phyloP scores from a whole-genome alignment of 2,888 invertebrate species.

The Mongoloraphidia duomilia region DNA sequence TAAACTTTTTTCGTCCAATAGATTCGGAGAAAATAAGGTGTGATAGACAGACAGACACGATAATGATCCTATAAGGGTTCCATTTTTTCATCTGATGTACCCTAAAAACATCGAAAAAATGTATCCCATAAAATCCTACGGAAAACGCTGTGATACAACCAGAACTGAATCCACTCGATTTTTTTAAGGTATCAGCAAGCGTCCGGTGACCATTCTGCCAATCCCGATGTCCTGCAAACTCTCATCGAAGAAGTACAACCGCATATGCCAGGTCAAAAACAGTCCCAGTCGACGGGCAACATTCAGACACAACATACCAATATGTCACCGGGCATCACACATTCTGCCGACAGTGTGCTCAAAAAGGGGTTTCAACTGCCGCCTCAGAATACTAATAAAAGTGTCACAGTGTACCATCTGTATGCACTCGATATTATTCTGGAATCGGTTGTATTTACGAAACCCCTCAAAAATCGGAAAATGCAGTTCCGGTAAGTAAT shows the following conservation, averaged over 20 bases:
- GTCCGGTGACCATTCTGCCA: not conserved
- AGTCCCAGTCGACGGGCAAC: conserved; percentile 1
- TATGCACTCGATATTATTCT: conserved; percentile 22
- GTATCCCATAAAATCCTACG: not conserved
- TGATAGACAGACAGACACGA: too few species aligned
- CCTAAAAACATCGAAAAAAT: too few species aligned
- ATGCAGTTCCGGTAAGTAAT: conserved; percentile 1
- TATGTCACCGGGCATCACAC: not conserved
- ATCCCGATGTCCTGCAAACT: not conserved
- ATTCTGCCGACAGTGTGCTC: not conserved
- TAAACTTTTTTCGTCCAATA: too few species aligned
- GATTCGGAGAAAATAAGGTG: too few species aligned
- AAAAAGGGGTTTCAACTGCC: not conserved
- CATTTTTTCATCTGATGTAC: too few species aligned
- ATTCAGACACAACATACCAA: not conserved
- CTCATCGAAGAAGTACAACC: not conserved
- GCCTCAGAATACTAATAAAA: conserved; percentile 9
- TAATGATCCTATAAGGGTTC: too few species aligned
- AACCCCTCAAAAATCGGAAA: not conserved
- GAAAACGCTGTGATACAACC: not conserved
- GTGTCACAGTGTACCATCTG: conserved; percentile 20
- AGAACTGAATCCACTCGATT: not conserved
- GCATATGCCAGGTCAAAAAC: not conserved
- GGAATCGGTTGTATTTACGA: conserved; percentile 18
- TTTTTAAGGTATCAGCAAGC: not conserved